Percentiles rank a stretch among this genome's conserved stretches.
These are phyloP conservation scores for Acanthurus lineatus DNA, from an alignment of 2,797 vertebrate genomes.

Conservation along the genomic window DNA sequence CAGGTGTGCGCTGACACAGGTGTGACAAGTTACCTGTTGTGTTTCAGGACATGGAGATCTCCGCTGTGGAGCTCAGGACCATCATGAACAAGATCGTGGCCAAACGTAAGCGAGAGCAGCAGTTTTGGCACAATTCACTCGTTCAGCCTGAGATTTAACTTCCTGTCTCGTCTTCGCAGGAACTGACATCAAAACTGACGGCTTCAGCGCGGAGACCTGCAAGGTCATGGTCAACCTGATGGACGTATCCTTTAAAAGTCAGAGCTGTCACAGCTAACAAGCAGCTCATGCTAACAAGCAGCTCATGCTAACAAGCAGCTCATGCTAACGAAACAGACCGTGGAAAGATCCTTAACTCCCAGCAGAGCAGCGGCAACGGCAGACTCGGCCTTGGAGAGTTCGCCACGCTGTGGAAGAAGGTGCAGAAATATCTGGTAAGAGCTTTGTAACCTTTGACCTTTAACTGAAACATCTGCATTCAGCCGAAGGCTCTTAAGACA, in stretches of 20 bases:
- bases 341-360: constrained; percentile 75
- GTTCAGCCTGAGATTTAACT: neutral
- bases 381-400: constrained; percentile 89
- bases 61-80: constrained; percentile 83
- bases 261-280: neutral
- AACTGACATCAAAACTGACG: constrained; percentile 89
- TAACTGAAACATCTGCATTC: neutral
- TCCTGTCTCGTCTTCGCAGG: constrained; percentile 76
- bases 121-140: fast-evolving
- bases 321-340: no score
- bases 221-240: constrained; percentile 91
- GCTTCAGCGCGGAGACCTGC: constrained; percentile 90
- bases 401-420: constrained; percentile 92
- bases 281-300: neutral
- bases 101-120: constrained; percentile 83
- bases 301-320: neutral
- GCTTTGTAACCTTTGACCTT: constrained; percentile 29
- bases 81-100: constrained; percentile 88
- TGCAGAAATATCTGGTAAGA: constrained; percentile 90
- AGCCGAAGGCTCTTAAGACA: neutral
- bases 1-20: neutral
- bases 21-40: constrained; percentile 11
- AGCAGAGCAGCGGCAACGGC: constrained; percentile 86
- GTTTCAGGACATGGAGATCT: constrained; percentile 89
- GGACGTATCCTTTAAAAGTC: constrained; percentile 90